A percentile compares a stretch with the other conserved stretches of the same genome.
Conservation (phyloP, 1,140 invertebrate genomes). For the Augochlora pura region DNA sequence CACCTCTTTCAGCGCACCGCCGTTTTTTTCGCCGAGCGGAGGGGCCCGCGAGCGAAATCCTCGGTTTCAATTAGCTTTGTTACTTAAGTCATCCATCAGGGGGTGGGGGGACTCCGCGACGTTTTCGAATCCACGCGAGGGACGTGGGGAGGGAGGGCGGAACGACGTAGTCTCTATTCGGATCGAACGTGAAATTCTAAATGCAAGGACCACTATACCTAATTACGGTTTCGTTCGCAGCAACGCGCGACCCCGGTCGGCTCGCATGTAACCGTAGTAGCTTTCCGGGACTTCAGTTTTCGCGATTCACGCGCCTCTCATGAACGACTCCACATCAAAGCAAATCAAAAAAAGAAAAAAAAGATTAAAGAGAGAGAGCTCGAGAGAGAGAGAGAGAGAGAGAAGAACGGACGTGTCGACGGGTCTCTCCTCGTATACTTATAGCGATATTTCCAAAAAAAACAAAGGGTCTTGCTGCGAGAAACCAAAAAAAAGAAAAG, state of each 20-base stretch:
- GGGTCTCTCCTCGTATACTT: constrained; percentile 31
- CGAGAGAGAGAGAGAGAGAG: constrained; percentile 40
- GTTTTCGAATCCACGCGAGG: too few species aligned
- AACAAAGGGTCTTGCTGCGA: too few species aligned
- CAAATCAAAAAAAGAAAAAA: too few species aligned
- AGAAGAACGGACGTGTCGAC: constrained; percentile 30
- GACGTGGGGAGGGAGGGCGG: too few species aligned
- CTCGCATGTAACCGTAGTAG: too few species aligned
- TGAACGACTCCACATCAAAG: constrained; percentile 55
- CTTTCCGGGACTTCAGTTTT: neutral
- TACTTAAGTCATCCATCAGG: too few species aligned
- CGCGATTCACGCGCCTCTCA: constrained; percentile 39
- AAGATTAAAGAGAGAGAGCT: too few species aligned
- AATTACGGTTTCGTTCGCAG: neutral
- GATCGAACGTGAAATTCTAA: constrained; percentile 12
- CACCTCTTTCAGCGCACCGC: constrained; percentile 12
- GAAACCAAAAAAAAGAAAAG: too few species aligned
- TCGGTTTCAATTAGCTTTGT: too few species aligned
- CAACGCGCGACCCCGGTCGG: constrained; percentile 23
- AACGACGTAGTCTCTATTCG: neutral
- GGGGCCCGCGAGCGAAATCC: too few species aligned
- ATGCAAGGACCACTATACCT: constrained; percentile 23
- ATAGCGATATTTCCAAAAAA: constrained; percentile 21
- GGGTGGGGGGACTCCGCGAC: too few species aligned
- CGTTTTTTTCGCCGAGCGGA: neutral